Evolutionary conservation across 2,888 invertebrate species (phyloP).

Genomic region (Aleiodes testaceus): DNA sequence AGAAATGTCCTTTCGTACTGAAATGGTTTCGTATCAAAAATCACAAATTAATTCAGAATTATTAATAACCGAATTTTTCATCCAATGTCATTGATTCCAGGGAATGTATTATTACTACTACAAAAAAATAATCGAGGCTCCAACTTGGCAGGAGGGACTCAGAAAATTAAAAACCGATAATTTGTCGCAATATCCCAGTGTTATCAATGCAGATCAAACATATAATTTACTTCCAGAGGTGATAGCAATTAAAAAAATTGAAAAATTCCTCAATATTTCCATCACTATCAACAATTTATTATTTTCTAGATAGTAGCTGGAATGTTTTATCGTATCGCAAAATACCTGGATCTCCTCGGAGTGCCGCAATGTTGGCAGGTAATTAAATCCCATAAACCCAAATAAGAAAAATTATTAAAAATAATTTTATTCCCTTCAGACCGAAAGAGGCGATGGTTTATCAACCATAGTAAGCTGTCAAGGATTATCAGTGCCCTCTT

Average conservation of each 20-base stretch:
- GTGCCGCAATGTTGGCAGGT: conserved; percentile 73
- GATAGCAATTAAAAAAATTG: conserved; percentile 16
- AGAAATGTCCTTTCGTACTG: conserved; percentile 89
- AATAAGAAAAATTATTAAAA: too few species aligned
- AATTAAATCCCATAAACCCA: background rate
- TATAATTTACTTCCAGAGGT: conserved; percentile 93
- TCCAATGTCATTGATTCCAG: conserved; percentile 68
- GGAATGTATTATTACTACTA: conserved; percentile 92
- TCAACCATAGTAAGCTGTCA: conserved; percentile 82
- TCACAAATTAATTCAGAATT: conserved; percentile 18
- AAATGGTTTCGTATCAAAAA: conserved; percentile 81
- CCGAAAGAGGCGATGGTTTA: conserved; percentile 78
- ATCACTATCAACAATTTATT: too few species aligned
- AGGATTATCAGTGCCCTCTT: conserved; percentile 85
- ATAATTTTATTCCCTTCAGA: conserved; percentile 66
- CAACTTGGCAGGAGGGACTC: conserved; percentile 78
- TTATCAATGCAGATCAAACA: conserved; percentile 86
- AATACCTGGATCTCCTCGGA: conserved; percentile 61
- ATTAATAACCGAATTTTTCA: background rate
- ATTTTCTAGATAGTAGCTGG: conserved; percentile 72
- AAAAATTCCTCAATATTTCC: too few species aligned
- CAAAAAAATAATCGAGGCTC: conserved; percentile 84
- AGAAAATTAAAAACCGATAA: conserved; percentile 81
- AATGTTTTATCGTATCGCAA: conserved; percentile 74
- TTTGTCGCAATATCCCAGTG: conserved; percentile 86